Percentiles rank a stretch among this genome's conserved stretches.
Evolutionary conservation across 2,797 vertebrate species (phyloP).

Genomic region (Gouania willdenowi): DNA sequence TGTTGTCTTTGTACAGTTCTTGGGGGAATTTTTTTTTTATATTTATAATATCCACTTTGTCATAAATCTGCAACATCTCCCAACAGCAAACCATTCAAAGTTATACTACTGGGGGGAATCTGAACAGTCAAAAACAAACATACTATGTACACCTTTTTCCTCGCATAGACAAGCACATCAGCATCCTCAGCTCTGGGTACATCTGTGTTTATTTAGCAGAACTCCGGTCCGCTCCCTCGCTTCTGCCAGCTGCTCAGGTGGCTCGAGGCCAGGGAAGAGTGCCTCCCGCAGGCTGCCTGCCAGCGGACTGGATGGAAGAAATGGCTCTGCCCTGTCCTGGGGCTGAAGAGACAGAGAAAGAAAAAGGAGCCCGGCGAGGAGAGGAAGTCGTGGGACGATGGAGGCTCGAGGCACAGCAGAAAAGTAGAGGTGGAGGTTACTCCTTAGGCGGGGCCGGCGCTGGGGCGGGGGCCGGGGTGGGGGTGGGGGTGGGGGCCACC

Average conservation of each 20-base stretch:
- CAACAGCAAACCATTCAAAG: conserved; percentile 86
- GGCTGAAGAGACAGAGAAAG: conserved; percentile 45
- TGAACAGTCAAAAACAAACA: conserved; percentile 98
- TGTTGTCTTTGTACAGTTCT: conserved; percentile 75
- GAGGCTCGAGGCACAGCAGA: conserved; percentile 74
- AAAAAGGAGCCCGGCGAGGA: conserved; percentile 70
- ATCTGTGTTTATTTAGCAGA: conserved; percentile 82
- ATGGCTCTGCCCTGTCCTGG: conserved; percentile 78
- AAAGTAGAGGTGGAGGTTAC: conserved; percentile 82
- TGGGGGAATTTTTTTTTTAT: conserved; percentile 57
- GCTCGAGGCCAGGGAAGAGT: conserved; percentile 83
- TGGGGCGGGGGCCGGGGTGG: conserved; percentile 53
- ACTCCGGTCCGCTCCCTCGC: conserved; percentile 89
- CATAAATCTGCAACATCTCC: conserved; percentile 88
- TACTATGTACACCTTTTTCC: conserved; percentile 98
- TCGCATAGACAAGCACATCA: conserved; percentile 94
- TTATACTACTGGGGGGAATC: conserved; percentile 88
- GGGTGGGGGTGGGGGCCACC: conserved; percentile 74
- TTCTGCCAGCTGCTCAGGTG: conserved; percentile 92
- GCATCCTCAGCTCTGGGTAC: conserved; percentile 85
- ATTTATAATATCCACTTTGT: conserved; percentile 73
- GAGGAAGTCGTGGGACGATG: conserved; percentile 66
- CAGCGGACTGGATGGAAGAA: conserved; percentile 85
- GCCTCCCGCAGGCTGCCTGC: conserved; percentile 81
- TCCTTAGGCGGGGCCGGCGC: conserved; percentile 90